Conservation (phyloP, 2,888 invertebrate species). For the Sesia bembeciformis region DNA sequence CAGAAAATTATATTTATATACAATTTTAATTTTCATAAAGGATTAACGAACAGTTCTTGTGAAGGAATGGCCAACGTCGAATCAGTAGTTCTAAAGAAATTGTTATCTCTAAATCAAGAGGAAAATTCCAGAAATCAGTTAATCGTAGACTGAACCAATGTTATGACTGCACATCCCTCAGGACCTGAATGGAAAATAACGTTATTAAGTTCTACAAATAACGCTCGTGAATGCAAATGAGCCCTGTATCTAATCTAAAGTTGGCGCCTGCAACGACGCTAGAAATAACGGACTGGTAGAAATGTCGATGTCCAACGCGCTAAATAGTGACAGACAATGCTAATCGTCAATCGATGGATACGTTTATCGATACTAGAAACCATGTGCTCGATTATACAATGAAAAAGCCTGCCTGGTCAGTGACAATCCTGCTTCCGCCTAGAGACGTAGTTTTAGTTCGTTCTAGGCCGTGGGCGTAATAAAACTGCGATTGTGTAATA, state of each 20-base stretch:
- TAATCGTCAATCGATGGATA: not conserved
- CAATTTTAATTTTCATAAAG: too few relatives aligned
- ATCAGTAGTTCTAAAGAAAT: too few relatives aligned
- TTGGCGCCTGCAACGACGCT: conserved; percentile 49
- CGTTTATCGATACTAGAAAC: too few relatives aligned
- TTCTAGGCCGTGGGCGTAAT: conserved; percentile 22
- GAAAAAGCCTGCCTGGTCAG: too few relatives aligned
- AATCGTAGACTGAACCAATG: not conserved
- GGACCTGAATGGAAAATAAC: conserved; percentile 44
- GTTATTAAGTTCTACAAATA: conserved; percentile 54
- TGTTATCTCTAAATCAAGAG: too few relatives aligned
- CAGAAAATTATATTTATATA: too few relatives aligned
- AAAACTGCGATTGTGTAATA: conserved; percentile 48
- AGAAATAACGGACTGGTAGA: conserved; percentile 57
- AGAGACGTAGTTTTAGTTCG: not conserved
- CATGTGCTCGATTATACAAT: too few relatives aligned
- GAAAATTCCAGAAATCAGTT: too few relatives aligned
- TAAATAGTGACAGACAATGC: conserved; percentile 26
- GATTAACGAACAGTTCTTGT: too few relatives aligned
- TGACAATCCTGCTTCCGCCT: too few relatives aligned
- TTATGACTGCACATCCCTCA: conserved; percentile 12
- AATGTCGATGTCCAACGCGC: conserved; percentile 55
- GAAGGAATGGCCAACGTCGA: too few relatives aligned
- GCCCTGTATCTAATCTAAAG: conserved; percentile 57
- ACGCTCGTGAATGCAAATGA: conserved; percentile 55